Conservation (phyloP, 2,888 invertebrate species). For the Parnassius orleans region DNA sequence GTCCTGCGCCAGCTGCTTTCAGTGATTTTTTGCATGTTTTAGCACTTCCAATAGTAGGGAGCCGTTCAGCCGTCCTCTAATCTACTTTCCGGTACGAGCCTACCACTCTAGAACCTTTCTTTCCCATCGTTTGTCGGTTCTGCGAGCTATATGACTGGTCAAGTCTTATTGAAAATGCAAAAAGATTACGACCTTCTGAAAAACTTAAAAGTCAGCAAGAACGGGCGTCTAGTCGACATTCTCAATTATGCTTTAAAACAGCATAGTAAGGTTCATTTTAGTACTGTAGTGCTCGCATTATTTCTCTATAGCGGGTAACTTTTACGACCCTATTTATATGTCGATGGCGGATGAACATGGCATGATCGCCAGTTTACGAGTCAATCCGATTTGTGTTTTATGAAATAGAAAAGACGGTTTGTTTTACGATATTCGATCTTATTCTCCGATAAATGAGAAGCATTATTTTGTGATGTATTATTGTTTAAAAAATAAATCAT, state of each 20-base stretch:
- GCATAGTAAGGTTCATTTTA: background rate
- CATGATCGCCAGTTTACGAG: constrained; percentile 16
- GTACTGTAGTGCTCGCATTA: background rate
- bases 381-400: constrained; percentile 5
- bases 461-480: constrained; percentile 2
- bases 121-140: too few relatives aligned
- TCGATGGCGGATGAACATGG: constrained; percentile 1
- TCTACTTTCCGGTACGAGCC: too few relatives aligned
- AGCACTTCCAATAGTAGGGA: too few relatives aligned
- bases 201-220: constrained; percentile 1
- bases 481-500: background rate
- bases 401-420: constrained; percentile 7
- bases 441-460: background rate
- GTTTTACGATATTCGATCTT: constrained; percentile 3
- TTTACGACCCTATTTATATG: constrained; percentile 19
- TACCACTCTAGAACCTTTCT: too few relatives aligned
- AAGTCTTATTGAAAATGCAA: background rate
- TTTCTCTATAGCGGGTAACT: background rate
- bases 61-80: too few relatives aligned
- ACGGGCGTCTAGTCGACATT: background rate
- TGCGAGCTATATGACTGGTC: too few relatives aligned
- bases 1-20: too few relatives aligned
- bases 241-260: background rate
- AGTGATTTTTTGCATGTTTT: too few relatives aligned
- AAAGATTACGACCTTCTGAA: constrained; percentile 2